Conservation (phyloP, 2,113 vertebrate genomes). For the Vulpes lagopus region DNA sequence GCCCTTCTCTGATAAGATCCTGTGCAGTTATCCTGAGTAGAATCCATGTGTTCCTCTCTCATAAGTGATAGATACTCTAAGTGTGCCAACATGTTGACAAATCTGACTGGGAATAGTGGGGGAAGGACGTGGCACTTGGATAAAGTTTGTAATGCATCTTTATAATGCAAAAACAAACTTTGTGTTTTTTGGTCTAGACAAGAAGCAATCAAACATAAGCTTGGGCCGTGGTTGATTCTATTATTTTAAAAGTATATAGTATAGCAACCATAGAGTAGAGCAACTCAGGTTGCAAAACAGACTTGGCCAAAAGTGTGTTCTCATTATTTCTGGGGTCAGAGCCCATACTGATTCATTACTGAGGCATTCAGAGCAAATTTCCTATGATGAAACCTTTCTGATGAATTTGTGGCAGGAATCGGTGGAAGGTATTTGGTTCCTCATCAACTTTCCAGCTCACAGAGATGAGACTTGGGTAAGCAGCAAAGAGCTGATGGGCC, state of each 20-base stretch:
- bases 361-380: background rate
- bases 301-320: background rate
- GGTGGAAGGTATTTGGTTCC: background rate
- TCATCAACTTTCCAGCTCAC: background rate
- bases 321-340: background rate
- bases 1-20: background rate
- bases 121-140: background rate
- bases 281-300: background rate
- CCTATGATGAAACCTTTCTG: background rate
- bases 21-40: background rate
- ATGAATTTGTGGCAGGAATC: background rate
- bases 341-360: background rate
- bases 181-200: background rate
- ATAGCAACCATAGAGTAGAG: background rate
- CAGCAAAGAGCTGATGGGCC: background rate
- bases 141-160: background rate
- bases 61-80: background rate
- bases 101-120: background rate
- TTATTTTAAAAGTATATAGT: background rate
- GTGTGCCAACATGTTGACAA: background rate
- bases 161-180: background rate
- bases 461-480: background rate
- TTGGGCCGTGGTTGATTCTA: background rate
- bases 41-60: background rate
- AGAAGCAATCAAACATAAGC: background rate